Percentiles rank a stretch among this genome's conserved stretches.
Evolutionary conservation across 2,797 vertebrate species (phyloP).

Genomic region (Picus viridis): DNA sequence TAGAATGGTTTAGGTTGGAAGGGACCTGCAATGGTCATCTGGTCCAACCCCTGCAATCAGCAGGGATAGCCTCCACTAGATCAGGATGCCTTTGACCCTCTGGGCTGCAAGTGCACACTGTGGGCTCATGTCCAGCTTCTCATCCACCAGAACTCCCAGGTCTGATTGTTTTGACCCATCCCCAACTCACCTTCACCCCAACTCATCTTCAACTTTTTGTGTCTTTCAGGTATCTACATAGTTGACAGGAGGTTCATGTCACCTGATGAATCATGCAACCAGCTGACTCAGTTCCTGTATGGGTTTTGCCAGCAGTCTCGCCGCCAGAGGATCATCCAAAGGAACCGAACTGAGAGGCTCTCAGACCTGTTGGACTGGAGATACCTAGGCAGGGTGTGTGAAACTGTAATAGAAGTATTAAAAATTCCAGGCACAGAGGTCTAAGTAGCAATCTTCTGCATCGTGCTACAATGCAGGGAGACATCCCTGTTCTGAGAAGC

Average conservation of each 20-base stretch:
- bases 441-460: not conserved
- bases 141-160: too few relatives aligned
- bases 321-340: slow-evolving; percentile 94
- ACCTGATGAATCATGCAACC: slow-evolving; percentile 93
- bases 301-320: slow-evolving; percentile 94
- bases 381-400: slow-evolving; percentile 90
- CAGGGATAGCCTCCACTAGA: too few relatives aligned
- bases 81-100: too few relatives aligned
- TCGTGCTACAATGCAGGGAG: not conserved
- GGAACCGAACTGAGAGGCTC: slow-evolving; percentile 93
- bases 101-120: too few relatives aligned
- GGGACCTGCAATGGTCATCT: too few relatives aligned
- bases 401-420: not conserved
- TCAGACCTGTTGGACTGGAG: slow-evolving; percentile 96
- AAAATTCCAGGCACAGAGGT: rapidly evolving
- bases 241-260: slow-evolving; percentile 93
- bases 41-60: too few relatives aligned
- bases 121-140: too few relatives aligned
- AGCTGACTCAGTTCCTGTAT: slow-evolving; percentile 95
- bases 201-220: not conserved
- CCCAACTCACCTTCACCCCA: too few relatives aligned
- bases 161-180: too few relatives aligned
- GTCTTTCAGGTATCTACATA: slow-evolving; percentile 90
- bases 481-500: not conserved
- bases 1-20: too few relatives aligned